Base-by-base conservation (phyloP, 1,140 invertebrate genomes). In the Contarinia nasturtii region DNA sequence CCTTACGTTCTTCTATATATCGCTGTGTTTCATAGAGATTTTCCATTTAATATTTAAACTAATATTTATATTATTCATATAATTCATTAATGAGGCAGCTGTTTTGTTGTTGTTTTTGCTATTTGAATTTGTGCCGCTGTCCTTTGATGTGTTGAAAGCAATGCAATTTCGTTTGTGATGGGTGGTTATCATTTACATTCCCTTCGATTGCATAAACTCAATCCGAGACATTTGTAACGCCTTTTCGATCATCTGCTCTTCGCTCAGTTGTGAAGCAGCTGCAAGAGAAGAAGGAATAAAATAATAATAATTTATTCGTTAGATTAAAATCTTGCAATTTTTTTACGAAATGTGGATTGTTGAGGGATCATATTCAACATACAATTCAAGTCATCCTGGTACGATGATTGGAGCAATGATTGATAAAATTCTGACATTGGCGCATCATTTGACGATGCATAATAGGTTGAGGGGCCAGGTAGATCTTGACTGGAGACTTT, bases 161-260 rank as follows among this genome's bases (percentile, higher is more conserved):
- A 27, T 27, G 27, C 27, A 27, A 27, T 27, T 27, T 27, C 27
- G 4, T 10, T 27, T 27, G 10, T 3, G 27, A 5, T 27, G 3
- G 27, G 27, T 27, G 27, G 27, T 5, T 27, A 5, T 27, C 4
- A 27, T 27, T 27, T 27, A 27, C 3, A 27, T 27, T 27, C 4
- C 27, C 27, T 27, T 27, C 27, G 27, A 27, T 41, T 63, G 59
- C 34, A 63, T 60, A 48, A 60, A 63, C 33, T 63, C 61, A 8
- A 57, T 55, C 27, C 60, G 60, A 11, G 61, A 64, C 55, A 63
- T 57, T 51, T 60, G 59, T 41, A 64, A 60, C 21, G 60, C 61
- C 21, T 57, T 59, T 44, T 61, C 56, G 14, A 64, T 52, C 61
- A 64, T 64, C 44, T 61, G 59, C 45, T 53, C 53, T 47, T 64